Evolutionary conservation across 2,888 invertebrate species (phyloP).

Genomic region (Dasypogon diadema): DNA sequence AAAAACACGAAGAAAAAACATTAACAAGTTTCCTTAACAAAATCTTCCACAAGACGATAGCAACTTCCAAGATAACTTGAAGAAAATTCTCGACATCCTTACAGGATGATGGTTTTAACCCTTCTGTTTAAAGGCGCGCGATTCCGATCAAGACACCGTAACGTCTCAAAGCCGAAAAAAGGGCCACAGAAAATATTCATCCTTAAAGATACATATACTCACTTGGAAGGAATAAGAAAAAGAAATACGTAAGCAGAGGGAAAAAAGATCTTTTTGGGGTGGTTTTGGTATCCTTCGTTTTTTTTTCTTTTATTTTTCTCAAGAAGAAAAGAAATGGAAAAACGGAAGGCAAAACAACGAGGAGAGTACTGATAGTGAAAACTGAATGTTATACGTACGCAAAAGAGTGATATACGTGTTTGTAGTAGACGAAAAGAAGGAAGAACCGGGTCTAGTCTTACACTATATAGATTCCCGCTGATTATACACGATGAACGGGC

Average conservation of each 20-base stretch:
- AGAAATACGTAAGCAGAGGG: conserved; percentile 36
- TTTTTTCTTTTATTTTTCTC: conserved; percentile 4
- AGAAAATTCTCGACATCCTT: conserved; percentile 61
- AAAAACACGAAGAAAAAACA: not conserved
- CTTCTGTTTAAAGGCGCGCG: conserved; percentile 61
- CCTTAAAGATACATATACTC: conserved; percentile 9
- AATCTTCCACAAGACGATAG: conserved; percentile 2
- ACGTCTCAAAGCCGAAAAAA: conserved; percentile 62
- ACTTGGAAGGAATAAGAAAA: not conserved
- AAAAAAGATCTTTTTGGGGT: not conserved
- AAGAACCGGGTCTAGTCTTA: too few species aligned
- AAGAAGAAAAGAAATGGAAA: not conserved
- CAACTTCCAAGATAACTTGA: conserved; percentile 39
- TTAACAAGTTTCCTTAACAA: not conserved
- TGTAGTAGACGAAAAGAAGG: not conserved
- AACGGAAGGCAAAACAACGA: not conserved
- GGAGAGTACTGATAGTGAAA: not conserved
- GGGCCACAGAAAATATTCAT: not conserved
- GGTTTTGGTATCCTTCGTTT: conserved; percentile 5
- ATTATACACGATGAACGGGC: not conserved
- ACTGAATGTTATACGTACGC: not conserved
- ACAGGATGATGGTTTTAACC: conserved; percentile 65
- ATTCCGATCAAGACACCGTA: conserved; percentile 51
- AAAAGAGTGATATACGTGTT: too few species aligned
- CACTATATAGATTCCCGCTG: too few species aligned